phyloP scores from a whole-genome alignment of 2,113 vertebrate species.

The Gopherus flavomarginatus region DNA sequence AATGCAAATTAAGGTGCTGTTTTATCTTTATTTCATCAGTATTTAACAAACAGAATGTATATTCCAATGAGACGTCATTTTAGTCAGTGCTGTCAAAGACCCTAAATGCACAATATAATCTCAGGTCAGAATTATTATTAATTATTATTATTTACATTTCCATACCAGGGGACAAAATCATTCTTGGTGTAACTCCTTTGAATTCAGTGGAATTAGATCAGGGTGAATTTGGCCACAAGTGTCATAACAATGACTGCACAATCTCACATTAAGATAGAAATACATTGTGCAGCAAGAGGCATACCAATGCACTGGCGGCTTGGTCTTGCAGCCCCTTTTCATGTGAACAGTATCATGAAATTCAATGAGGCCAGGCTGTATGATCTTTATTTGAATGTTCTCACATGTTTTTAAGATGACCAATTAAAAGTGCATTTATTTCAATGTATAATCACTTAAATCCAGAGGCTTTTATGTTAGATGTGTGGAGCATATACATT shows the following conservation, averaged over 20 bases:
- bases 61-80: not conserved
- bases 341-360: not conserved
- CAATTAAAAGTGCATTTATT: not conserved
- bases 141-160: not conserved
- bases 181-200: not conserved
- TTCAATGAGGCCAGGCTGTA: not conserved
- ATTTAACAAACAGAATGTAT: not conserved
- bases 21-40: not conserved
- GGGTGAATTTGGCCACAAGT: not conserved
- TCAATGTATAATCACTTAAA: not conserved
- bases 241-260: not conserved
- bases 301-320: not conserved
- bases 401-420: not conserved
- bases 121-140: not conserved
- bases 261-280: not conserved
- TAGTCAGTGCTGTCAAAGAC: not conserved
- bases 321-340: not conserved
- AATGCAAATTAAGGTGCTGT: not conserved
- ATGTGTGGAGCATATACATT: not conserved
- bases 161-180: not conserved
- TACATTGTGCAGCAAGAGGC: not conserved
- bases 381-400: not conserved
- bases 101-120: accelerated
- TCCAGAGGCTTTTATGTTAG: not conserved
- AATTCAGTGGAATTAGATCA: accelerated